Evolutionary conservation across 2,113 vertebrate species (phyloP), one percentile per base, ranked within the genome.

Genomic region (Amazona vittata): DNA sequence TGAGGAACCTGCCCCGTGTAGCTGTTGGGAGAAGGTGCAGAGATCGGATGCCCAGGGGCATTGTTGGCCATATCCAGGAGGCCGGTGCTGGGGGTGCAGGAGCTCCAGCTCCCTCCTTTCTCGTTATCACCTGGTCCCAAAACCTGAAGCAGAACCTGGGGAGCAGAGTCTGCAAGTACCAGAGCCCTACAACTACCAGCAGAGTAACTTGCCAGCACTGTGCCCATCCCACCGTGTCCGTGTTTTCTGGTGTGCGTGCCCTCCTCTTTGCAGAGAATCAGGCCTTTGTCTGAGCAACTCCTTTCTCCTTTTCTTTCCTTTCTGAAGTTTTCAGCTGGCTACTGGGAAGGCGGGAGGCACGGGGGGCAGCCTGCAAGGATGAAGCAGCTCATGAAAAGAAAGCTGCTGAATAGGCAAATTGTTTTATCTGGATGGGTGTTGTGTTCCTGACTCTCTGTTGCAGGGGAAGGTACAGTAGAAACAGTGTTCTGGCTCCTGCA

Each of bases 341-440:
- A 83, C 87, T 62, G 9, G 80, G 57, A 64, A 94, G 91, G 83
- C 8, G 18, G 77, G 79, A 92, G 83, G 92, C 69, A 15, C 16
- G 33, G 50, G 71, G 33, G 41, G 15, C 59, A 93, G 80, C 74
- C 92, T 95, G 94, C 77, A 95, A 95, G 96, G 94, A 93, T 83
- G 95, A 93, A 90, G 89, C 77, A 65, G 89, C 67, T 91, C 81
- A 7, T 96, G 94, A 93, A 96, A 95, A 83, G 92, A 94, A 96
- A 94, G 86, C 95, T 96, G 94, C 94, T 94, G 96, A 97, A 94
- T 95, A 64, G 96, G 76, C 86, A 96, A 49, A 78, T 96, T 95
- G 86, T 97, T 96, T 97, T 90, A 94, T 96, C 82, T 93, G 50
- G 65, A 78, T 74, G 84, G 76, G 81, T 83, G 97, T 97, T 97